These are phyloP conservation scores for Dicycla oo DNA, from an alignment of 2,888 invertebrate genomes.

Conservation along the genomic window DNA sequence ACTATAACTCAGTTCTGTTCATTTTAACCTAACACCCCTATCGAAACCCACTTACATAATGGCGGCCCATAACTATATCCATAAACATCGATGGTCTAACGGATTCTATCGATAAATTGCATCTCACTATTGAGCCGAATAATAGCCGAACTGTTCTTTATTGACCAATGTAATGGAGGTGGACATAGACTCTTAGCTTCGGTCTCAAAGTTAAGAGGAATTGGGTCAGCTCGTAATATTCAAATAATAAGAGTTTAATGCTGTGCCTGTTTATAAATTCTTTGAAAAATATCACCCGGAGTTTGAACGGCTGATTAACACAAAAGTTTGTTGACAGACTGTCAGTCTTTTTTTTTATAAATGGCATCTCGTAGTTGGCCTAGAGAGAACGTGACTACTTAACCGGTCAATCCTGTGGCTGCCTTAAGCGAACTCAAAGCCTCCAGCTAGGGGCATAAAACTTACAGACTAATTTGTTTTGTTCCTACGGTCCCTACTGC, in stretches of 20 bases:
- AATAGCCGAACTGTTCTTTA: constrained; percentile 54
- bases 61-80: constrained; percentile 27
- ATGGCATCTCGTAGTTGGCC: too few relatives aligned
- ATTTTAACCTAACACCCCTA: constrained; percentile 38
- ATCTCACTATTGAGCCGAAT: constrained; percentile 45
- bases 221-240: constrained; percentile 22
- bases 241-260: constrained; percentile 5
- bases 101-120: constrained; percentile 52
- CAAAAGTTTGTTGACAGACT: too few relatives aligned
- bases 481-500: too few relatives aligned
- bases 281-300: background rate
- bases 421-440: too few relatives aligned
- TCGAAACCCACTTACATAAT: constrained; percentile 41
- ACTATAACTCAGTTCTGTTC: background rate
- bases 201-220: constrained; percentile 16
- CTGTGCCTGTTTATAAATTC: background rate
- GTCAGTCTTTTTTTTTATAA: too few relatives aligned
- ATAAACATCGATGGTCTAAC: constrained; percentile 54
- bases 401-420: too few relatives aligned
- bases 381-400: too few relatives aligned
- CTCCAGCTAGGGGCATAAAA: too few relatives aligned
- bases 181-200: constrained; percentile 31
- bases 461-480: too few relatives aligned
- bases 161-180: constrained; percentile 36
- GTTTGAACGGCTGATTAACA: background rate